These are phyloP conservation scores for Corythaixoides concolor DNA, from an alignment of 2,113 vertebrate species.

Conservation along the genomic window DNA sequence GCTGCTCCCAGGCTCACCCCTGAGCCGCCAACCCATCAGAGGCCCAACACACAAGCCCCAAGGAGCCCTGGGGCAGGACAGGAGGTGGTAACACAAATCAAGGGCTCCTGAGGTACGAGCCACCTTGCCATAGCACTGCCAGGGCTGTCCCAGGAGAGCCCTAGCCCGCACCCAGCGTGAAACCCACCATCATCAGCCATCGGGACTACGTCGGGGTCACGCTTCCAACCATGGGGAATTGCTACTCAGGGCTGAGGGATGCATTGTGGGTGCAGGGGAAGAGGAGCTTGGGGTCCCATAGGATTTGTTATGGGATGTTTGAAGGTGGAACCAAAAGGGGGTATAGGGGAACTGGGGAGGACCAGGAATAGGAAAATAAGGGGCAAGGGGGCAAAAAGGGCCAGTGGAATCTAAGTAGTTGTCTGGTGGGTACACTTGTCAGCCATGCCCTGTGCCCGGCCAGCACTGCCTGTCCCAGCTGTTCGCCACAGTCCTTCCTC, in stretches of 20 bases:
- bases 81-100: neutral
- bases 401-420: neutral
- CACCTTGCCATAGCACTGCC: neutral
- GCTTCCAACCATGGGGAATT: fast-evolving
- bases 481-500: neutral
- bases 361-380: neutral
- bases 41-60: neutral
- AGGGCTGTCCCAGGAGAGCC: neutral
- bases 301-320: neutral
- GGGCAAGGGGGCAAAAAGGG: neutral
- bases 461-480: neutral
- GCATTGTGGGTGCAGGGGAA: neutral
- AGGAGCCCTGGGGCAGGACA: neutral
- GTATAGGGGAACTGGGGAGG: neutral
- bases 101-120: neutral
- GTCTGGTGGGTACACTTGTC: fast-evolving
- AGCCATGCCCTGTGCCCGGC: fast-evolving
- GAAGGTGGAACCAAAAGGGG: neutral
- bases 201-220: fast-evolving
- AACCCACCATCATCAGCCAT: neutral
- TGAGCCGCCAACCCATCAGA: neutral
- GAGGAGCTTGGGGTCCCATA: neutral
- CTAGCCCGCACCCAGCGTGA: neutral
- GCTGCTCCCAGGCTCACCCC: neutral
- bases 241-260: neutral